These are phyloP conservation scores for Isurus oxyrinchus DNA, from an alignment of 2,113 vertebrate species.

Conservation along the genomic window DNA sequence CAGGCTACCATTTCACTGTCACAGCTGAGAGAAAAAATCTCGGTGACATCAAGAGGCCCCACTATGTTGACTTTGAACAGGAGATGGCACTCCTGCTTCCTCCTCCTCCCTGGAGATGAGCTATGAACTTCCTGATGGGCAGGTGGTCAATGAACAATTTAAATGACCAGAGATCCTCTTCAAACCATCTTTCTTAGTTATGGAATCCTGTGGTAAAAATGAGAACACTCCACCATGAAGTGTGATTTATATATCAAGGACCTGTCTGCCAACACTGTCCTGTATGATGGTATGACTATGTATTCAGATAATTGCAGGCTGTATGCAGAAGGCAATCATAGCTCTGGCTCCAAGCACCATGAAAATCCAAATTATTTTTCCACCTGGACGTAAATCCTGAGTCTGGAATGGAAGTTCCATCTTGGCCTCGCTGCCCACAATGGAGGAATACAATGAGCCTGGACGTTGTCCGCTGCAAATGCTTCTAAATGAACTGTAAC, in stretches of 20 bases:
- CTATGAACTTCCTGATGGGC: slow-evolving; percentile 94
- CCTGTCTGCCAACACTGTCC: slow-evolving; percentile 95
- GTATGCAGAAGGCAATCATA: slow-evolving; percentile 99
- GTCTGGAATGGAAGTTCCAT: slow-evolving; percentile 99
- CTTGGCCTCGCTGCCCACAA: slow-evolving; percentile 98
- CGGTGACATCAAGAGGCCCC: slow-evolving; percentile 98
- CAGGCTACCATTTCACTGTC: slow-evolving; percentile 97
- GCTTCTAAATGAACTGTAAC: slow-evolving; percentile 98
- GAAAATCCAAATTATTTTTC: slow-evolving; percentile 99
- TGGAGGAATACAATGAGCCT: slow-evolving; percentile 94
- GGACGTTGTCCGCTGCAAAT: slow-evolving; percentile 99
- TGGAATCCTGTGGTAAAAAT: slow-evolving; percentile 95
- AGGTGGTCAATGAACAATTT: slow-evolving; percentile 98
- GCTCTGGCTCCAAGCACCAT: slow-evolving; percentile 95
- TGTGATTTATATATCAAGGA: slow-evolving; percentile 98
- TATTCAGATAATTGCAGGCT: slow-evolving; percentile 93
- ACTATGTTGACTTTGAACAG: slow-evolving; percentile 96
- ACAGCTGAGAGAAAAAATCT: slow-evolving; percentile 95
- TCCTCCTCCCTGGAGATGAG: slow-evolving; percentile 97
- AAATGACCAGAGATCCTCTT: slow-evolving; percentile 95
- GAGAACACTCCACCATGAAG: slow-evolving; percentile 99
- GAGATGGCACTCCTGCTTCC: slow-evolving; percentile 95
- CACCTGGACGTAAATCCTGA: slow-evolving; percentile 94
- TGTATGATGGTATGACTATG: slow-evolving; percentile 98
- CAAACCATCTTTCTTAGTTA: slow-evolving; percentile 98